phyloP scores from a whole-genome alignment of 2,888 invertebrate species.

The Bruchidius siliquastri region DNA sequence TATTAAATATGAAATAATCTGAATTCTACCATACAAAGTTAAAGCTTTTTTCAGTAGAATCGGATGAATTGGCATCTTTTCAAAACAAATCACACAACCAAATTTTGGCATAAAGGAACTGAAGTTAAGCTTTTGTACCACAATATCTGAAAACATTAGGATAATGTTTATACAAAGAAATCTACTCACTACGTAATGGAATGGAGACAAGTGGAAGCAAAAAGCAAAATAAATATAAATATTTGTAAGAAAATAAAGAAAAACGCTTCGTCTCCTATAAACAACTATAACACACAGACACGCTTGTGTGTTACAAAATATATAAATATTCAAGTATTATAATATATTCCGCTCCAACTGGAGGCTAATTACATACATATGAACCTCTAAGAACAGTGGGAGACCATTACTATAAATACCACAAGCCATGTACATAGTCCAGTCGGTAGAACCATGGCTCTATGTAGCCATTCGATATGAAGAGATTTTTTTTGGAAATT shows the following conservation, averaged over 20 bases:
- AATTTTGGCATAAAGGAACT: not conserved
- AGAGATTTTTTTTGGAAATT: too few relatives aligned
- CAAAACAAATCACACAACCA: not conserved
- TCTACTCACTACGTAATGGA: not conserved
- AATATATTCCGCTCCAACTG: not conserved
- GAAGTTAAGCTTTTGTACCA: not conserved
- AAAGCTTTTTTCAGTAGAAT: constrained; percentile 4
- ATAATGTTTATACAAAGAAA: not conserved
- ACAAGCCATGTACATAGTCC: not conserved
- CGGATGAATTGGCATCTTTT: constrained; percentile 4
- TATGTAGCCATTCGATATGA: not conserved
- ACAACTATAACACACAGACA: not conserved
- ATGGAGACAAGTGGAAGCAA: not conserved
- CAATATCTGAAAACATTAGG: not conserved
- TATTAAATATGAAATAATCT: constrained; percentile 7
- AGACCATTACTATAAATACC: not conserved
- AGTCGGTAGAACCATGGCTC: not conserved
- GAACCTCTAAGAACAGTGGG: not conserved
- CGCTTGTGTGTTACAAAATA: not conserved
- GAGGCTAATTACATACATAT: not conserved
- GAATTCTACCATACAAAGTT: constrained; percentile 4
- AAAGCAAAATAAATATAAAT: not conserved
- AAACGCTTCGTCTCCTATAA: not conserved
- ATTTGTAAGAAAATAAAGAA: not conserved
- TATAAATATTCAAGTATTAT: not conserved